phyloP scores from a whole-genome alignment of 2,113 vertebrate genomes.

The Neofelis nebulosa region DNA sequence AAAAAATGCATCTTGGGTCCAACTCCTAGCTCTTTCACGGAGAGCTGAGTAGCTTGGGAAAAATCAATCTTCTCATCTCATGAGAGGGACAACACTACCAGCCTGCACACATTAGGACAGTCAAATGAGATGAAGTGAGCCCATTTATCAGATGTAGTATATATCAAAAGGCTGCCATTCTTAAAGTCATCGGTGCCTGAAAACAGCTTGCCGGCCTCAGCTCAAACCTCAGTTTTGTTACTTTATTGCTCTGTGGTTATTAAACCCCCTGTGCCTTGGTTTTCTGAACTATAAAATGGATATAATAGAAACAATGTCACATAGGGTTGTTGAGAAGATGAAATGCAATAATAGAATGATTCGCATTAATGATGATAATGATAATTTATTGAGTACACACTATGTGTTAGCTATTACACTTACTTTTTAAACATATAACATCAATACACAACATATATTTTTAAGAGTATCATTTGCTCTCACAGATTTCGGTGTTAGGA shows the following conservation, averaged over 20 bases:
- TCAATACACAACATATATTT: not conserved
- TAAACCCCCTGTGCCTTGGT: not conserved
- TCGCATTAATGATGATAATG: not conserved
- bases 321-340: not conserved
- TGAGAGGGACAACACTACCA: not conserved
- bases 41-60: not conserved
- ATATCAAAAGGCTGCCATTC: not conserved
- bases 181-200: not conserved
- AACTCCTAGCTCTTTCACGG: not conserved
- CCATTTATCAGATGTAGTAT: not conserved
- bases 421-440: not conserved
- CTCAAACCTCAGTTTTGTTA: not conserved
- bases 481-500: not conserved
- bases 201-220: not conserved
- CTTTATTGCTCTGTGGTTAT: not conserved
- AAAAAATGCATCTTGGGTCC: not conserved
- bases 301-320: not conserved
- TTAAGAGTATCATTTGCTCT: not conserved
- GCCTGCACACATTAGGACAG: not conserved
- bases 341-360: not conserved
- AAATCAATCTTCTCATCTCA: constrained; percentile 32
- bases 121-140: constrained; percentile 32
- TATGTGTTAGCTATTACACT: not conserved
- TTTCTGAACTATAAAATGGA: not conserved
- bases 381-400: not conserved